Evolutionary conservation across 2,797 vertebrate genomes (phyloP), one percentile per base, ranked within the genome.

Genomic region (Agapornis canus): DNA sequence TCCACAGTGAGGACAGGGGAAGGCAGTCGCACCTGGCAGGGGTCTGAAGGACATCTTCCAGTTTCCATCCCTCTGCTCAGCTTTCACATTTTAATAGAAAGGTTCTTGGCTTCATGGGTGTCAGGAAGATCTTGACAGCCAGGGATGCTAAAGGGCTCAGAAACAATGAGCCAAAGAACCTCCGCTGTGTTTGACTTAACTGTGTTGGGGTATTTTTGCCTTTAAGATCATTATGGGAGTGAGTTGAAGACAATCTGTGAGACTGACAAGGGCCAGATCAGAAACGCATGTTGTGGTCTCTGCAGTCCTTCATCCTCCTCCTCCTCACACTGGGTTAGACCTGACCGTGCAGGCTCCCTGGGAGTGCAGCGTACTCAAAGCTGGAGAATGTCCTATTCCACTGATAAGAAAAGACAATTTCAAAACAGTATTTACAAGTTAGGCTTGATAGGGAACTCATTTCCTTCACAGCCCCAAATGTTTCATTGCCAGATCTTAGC

Each of bases 1-100:
- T 45, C 40, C 1, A 1, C 0, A 0, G 37, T 32, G 17, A 52
- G 35, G 45, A 18, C 32, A n/a, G 25, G 39, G 52, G 56, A 42
- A 63, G 42, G 39, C 26, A 73, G n/a, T 66, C 42, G 59, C 27
- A 80, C 12, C 21, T 63, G 43, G 19, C 60, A 64, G 6, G 26
- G 32, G 20, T 31, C 64, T 81, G 60, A 77, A 86, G 54, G 57
- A 70, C 40, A 37, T 60, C 47, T 79, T 73, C 51, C 37, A 42
- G 9, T 68, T 86, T 42, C 70, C 59, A 32, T 64, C n/a, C 37
- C 25, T 71, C 29, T 56, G 26, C 21, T 70, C n/a, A n/a, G 40
- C 61, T 75, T 92, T 86, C 83, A 70, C 3, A 27, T 69, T 88
- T 75, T 66, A 71, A 64, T 43, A 72, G 39, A 45, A 45, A 68